phyloP scores from a whole-genome alignment of 2,888 invertebrate species.

The Incurvaria masculella region DNA sequence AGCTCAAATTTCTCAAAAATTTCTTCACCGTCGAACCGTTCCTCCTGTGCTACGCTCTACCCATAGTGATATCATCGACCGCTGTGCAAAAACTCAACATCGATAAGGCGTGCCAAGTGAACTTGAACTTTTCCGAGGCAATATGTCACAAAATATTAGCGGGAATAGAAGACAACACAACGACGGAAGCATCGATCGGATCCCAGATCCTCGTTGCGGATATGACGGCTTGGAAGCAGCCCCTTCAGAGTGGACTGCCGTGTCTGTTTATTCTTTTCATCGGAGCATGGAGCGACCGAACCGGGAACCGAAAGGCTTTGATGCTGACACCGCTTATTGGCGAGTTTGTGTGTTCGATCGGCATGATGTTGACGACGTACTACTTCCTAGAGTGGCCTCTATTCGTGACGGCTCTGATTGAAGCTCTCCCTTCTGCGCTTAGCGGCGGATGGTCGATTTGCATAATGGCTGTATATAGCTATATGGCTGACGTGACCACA shows the following conservation, averaged over 20 bases:
- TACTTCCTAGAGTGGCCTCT: constrained; percentile 54
- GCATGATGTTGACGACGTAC: constrained; percentile 50
- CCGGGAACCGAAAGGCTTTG: constrained; percentile 54
- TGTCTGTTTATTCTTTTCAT: constrained; percentile 55
- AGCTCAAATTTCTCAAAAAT: no score
- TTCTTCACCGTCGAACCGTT: constrained; percentile 65
- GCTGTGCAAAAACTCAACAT: constrained; percentile 51
- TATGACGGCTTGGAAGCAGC: constrained; percentile 53
- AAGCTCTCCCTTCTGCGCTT: constrained; percentile 53
- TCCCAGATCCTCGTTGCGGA: constrained; percentile 45
- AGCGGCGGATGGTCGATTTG: constrained; percentile 57
- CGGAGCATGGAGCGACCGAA: constrained; percentile 62
- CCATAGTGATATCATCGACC: constrained; percentile 57
- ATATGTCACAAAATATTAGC: constrained; percentile 43
- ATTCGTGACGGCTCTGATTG: constrained; percentile 51
- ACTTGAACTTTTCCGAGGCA: constrained; percentile 44
- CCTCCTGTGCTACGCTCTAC: constrained; percentile 60
- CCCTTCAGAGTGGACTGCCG: constrained; percentile 54
- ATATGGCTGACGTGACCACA: constrained; percentile 58
- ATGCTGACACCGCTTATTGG: constrained; percentile 56
- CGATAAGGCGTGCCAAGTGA: constrained; percentile 56
- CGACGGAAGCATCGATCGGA: constrained; percentile 34
- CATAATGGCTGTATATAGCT: constrained; percentile 58
- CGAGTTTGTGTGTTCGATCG: constrained; percentile 47
- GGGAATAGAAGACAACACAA: constrained; percentile 21